phyloP scores from a whole-genome alignment of 2,888 invertebrate species.

The Megalurothrips usitatus region DNA sequence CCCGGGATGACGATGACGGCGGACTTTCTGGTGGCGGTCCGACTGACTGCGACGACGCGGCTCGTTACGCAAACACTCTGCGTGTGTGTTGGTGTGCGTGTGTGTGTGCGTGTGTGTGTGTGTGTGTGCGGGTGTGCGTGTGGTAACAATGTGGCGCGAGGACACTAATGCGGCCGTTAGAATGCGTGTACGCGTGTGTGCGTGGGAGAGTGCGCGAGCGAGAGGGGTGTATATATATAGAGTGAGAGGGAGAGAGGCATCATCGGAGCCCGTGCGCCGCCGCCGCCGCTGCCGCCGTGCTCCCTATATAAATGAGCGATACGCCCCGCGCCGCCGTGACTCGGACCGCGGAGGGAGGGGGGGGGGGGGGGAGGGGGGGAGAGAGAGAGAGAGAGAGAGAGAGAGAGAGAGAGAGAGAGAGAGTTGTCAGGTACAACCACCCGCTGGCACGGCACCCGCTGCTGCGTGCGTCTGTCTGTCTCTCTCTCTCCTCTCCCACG shows the following conservation, averaged over 20 bases:
- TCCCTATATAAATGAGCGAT: too few relatives aligned
- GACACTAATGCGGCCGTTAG: too few relatives aligned
- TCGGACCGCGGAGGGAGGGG: too few relatives aligned
- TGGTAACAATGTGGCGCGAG: not conserved
- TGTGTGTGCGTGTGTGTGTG: not conserved
- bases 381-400: too few relatives aligned
- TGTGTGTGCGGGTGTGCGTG: not conserved
- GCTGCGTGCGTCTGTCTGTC: not conserved
- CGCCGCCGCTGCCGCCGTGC: not conserved
- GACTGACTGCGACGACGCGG: too few relatives aligned
- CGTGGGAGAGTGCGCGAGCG: not conserved
- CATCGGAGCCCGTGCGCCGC: not conserved
- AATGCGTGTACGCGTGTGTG: not conserved
- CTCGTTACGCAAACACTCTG: not conserved
- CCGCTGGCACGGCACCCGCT: too few relatives aligned
- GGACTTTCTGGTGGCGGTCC: too few relatives aligned
- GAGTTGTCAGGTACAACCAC: too few relatives aligned
- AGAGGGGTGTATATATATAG: not conserved
- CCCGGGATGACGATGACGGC: too few relatives aligned
- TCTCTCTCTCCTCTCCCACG: not conserved
- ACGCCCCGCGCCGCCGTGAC: too few relatives aligned
- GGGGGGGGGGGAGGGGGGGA: too few relatives aligned
- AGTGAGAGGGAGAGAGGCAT: not conserved
- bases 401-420: too few relatives aligned
- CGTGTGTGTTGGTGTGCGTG: not conserved